A percentile compares a stretch with the other conserved stretches of the same genome.
Evolutionary conservation across 2,797 vertebrate species (phyloP).

Genomic region (Gouania willdenowi): DNA sequence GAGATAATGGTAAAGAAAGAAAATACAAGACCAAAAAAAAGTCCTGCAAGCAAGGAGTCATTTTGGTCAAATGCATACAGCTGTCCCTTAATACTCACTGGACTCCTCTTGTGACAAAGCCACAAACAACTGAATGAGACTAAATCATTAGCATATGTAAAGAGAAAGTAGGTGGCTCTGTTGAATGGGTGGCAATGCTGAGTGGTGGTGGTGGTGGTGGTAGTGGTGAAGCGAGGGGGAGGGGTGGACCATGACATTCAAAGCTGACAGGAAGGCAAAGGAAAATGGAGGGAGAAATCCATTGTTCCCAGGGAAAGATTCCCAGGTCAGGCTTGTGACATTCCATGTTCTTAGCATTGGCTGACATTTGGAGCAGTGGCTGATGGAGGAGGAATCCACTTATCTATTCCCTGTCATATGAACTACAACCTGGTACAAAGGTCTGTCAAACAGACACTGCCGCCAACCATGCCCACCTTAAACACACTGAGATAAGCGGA

Average conservation of each 20-base stretch:
- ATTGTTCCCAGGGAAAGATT: constrained; percentile 59
- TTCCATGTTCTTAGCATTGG: constrained; percentile 48
- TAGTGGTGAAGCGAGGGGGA: constrained; percentile 41
- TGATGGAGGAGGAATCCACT: constrained; percentile 22
- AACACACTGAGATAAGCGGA: constrained; percentile 27
- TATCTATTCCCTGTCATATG: constrained; percentile 7
- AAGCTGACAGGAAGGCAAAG: constrained; percentile 58
- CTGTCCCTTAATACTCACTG: constrained; percentile 60
- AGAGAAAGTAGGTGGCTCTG: constrained; percentile 68
- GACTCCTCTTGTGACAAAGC: constrained; percentile 63
- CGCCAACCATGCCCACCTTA: constrained; percentile 13
- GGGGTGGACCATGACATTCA: constrained; percentile 70
- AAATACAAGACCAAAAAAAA: constrained; percentile 22
- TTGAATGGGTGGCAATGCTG: constrained; percentile 42
- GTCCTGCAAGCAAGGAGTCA: constrained; percentile 55
- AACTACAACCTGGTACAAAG: constrained; percentile 28
- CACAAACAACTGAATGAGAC: constrained; percentile 66
- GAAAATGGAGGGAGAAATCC: constrained; percentile 20
- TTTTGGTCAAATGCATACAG: constrained; percentile 72
- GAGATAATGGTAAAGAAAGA: background rate
- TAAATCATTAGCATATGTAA: constrained; percentile 77
- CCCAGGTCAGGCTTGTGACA: constrained; percentile 40
- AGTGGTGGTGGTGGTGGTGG: constrained; percentile 28
- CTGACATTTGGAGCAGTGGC: constrained; percentile 40
- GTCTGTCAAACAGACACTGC: constrained; percentile 18